Base-by-base conservation (phyloP, 1,140 invertebrate genomes). In the Himalopsyche phryganea region DNA sequence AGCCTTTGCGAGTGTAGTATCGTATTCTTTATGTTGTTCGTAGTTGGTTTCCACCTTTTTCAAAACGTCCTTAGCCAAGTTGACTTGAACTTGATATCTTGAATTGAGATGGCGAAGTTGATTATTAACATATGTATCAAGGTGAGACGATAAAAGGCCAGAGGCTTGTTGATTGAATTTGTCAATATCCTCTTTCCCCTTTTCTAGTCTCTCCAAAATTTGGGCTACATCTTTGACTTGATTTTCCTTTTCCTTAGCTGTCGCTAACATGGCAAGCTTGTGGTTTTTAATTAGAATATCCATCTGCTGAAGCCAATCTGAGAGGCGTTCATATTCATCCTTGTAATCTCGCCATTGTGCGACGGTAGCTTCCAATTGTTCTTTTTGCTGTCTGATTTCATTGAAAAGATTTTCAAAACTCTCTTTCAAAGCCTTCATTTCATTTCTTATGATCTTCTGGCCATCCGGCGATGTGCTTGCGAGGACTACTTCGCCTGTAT, bases 241-340 rank as follows among this genome's bases (percentile, higher is more conserved):
- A 51, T 89, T 89, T 54, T 86, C 82, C 66, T 97, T 96, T 66
- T 96, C 94, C 40, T 84, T 81, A 1, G 92, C 77, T 65, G 87
- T 92, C 1, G 91, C 82, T 13, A 92, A 80, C 4, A 96, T 76
- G 35, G 90, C 86, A 20, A 91, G 86, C 69, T 94, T 94, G 65
- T 95, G 90, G 20, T 92, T 89, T 71, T 95, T 95, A 14, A 96
- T 87, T 11, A 94, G 80, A 62, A 94, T 91, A 68, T 96, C 92
- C 67, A 92, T 92, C 68, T 94, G 90, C 71, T 96, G 92, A 36
- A 98, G 71, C 94, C 94, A 97, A 69, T 94, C 91, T 53, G 91
- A 93, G 6, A 95, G 74, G 52, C 89, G 82, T 72, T 96, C 93
- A 70, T 91, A 93, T 73, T 95, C 92, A 67, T 95, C 92, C 71